A percentile compares a stretch with the other conserved stretches of the same genome.
Evolutionary conservation across 2,888 invertebrate genomes (phyloP).

Genomic region (Ectropis crepuscularia): DNA sequence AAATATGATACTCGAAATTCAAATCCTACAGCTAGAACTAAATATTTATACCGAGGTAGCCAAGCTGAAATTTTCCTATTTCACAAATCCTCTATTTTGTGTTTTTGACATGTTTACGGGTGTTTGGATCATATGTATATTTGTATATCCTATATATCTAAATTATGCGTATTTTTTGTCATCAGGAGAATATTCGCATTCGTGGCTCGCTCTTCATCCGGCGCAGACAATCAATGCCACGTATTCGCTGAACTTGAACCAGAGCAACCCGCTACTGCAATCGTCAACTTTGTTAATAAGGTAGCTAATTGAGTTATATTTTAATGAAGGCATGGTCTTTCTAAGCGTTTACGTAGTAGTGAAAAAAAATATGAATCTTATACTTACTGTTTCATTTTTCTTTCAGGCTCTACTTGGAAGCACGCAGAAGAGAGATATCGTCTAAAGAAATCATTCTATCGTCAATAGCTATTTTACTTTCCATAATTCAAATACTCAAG

Average conservation of each 20-base stretch:
- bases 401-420: conserved; percentile 78
- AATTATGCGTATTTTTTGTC: conserved; percentile 7
- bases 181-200: conserved; percentile 96
- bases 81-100: too few species aligned
- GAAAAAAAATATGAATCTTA: neutral
- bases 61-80: too few species aligned
- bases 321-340: neutral
- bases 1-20: too few species aligned
- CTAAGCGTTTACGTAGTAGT: neutral
- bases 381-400: conserved; percentile 27
- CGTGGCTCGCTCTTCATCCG: conserved; percentile 93
- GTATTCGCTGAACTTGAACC: conserved; percentile 98
- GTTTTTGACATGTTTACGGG: too few species aligned
- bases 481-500: conserved; percentile 44
- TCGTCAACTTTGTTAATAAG: conserved; percentile 95
- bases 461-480: conserved; percentile 25
- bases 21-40: too few species aligned
- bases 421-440: conserved; percentile 75
- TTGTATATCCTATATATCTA: neutral
- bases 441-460: conserved; percentile 50
- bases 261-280: conserved; percentile 97
- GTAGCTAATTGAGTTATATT: conserved; percentile 63
- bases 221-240: conserved; percentile 98
- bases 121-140: neutral
- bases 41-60: too few species aligned